Conservation (phyloP, 2,888 invertebrate genomes). For the Lydus trimaculatus region DNA sequence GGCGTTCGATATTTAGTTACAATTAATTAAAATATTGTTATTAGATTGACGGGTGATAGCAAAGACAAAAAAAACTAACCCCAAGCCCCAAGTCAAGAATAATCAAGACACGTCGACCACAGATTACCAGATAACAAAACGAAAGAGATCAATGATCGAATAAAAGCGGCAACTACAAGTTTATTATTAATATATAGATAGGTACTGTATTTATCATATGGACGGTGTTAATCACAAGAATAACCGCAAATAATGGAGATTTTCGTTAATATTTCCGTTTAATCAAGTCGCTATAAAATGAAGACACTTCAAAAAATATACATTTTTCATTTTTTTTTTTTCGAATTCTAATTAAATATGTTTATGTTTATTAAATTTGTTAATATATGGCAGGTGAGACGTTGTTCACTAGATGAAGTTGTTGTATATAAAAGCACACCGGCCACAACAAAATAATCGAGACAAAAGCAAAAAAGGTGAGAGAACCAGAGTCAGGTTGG, state of each 20-base stretch:
- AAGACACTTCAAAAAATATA: neutral
- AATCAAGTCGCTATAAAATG: neutral
- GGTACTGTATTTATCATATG: too few species aligned
- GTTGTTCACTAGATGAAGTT: conserved; percentile 24
- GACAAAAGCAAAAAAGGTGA: conserved; percentile 25
- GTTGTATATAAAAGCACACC: conserved; percentile 25
- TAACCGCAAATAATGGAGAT: neutral
- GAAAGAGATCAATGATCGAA: conserved; percentile 45
- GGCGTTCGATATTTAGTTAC: conserved; percentile 24
- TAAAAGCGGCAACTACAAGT: conserved; percentile 45
- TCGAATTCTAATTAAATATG: neutral
- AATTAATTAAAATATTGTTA: conserved; percentile 22
- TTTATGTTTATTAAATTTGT: neutral
- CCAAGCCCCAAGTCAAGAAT: neutral
- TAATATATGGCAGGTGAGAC: conserved; percentile 12
- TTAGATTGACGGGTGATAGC: too few species aligned
- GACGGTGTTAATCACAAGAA: conserved; percentile 11
- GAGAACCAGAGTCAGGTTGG: conserved; percentile 33
- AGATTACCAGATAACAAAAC: conserved; percentile 31
- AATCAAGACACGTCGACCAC: conserved; percentile 35
- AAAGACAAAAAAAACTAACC: too few species aligned
- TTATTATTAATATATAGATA: too few species aligned
- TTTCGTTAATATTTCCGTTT: neutral
- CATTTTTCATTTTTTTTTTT: neutral
- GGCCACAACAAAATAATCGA: neutral